Base-by-base conservation (phyloP, 1,140 invertebrate species). In the Musca domestica region DNA sequence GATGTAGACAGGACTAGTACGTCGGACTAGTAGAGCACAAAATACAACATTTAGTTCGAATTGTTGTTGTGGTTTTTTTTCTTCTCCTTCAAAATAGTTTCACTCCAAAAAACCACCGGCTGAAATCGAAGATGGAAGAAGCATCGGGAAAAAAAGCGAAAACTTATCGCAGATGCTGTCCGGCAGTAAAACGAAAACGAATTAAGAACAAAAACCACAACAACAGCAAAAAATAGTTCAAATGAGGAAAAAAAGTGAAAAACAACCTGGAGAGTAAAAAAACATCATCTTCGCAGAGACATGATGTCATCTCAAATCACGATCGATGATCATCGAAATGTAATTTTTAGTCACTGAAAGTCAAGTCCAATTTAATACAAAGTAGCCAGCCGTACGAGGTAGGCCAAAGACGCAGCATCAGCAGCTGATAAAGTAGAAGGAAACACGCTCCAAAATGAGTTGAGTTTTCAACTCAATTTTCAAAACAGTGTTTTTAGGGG, bases 81-180 rank as follows among this genome's bases (percentile, higher is more conserved):
- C 12, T 12, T 7, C 17, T 22, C 14, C 23, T 25, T 48, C 5
- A n/a, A 19, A 61, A 61, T 61, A 34, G 52, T 27, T 56, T 56
- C 52, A 15, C 14, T 25, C 22, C 22, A 27, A 56, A 56, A 56
- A 56, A 51, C 19, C 17, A 9, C 12, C 12, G 10, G 12, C 34
- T 41, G 34, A 41, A 41, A 41, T 41, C 34, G 34, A 41, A 41
- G 34, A 41, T 41, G 34, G 2, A 30, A 3, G 27, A 14, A 0
- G 15, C 12, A 48, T 14, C 9, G n/a, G 20, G 20, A 51, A 51
- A n/a, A 64, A 64, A 65, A 65, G 15, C 48, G 48, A 65, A 65
- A 71, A 73, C 69, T 73, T 71, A 73, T 73, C 56, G 56, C 56
- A 72, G 48, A 49, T 30, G 65, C 30, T 72, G 65, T 51, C 22